Evolutionary conservation across 2,113 vertebrate species (phyloP).

Genomic region (Sprattus sprattus): DNA sequence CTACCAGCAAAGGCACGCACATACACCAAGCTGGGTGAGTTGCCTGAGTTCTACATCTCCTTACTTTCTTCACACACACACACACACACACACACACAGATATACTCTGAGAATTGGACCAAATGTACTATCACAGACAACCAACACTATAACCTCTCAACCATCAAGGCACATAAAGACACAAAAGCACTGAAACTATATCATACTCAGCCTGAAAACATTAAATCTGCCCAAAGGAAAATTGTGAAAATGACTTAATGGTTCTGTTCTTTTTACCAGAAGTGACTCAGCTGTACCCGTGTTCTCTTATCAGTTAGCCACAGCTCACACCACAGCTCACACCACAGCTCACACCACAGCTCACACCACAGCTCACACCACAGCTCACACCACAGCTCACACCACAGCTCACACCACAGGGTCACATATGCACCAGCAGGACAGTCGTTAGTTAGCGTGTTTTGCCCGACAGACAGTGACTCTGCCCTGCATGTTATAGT

Average conservation of each 20-base stretch:
- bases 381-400: too few relatives aligned
- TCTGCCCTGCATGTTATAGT: constrained; percentile 21
- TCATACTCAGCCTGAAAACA: not conserved
- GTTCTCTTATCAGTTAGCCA: not conserved
- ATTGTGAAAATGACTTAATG: too few relatives aligned
- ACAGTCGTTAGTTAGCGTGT: not conserved
- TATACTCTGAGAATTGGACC: not conserved
- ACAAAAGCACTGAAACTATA: not conserved
- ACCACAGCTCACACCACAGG: not conserved
- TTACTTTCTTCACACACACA: too few relatives aligned
- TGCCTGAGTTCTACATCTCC: not conserved
- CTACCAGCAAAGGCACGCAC: constrained; percentile 95
- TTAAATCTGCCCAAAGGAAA: too few relatives aligned
- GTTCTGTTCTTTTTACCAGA: not conserved
- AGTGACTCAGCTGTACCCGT: not conserved
- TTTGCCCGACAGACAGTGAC: not conserved
- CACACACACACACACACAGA: constrained; percentile 17
- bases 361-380: too few relatives aligned
- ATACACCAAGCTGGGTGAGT: constrained; percentile 82
- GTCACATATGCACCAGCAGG: not conserved
- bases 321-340: too few relatives aligned
- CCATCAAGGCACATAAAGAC: not conserved
- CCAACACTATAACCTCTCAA: not conserved
- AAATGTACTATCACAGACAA: not conserved
- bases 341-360: too few relatives aligned